A percentile compares a stretch with the other conserved stretches of the same genome.
These are phyloP conservation scores for Cremastobaeus sp. DNA, from an alignment of 2,888 invertebrate species.

Conservation along the genomic window DNA sequence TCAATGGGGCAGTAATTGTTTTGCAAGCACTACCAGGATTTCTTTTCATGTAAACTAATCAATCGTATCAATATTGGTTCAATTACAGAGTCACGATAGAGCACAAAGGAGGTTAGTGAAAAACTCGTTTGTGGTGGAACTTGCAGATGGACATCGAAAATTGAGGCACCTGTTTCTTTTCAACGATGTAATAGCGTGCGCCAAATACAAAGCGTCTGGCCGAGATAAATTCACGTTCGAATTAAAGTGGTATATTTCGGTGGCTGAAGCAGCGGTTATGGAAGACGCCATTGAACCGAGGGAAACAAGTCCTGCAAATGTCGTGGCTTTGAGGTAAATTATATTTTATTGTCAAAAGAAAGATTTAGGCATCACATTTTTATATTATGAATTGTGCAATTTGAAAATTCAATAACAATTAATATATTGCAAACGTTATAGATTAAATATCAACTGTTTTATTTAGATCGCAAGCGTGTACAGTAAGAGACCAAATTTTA, in stretches of 20 bases:
- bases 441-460: neutral
- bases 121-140: slow-evolving; percentile 95
- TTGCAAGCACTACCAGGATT: neutral
- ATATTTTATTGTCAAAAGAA: neutral
- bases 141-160: slow-evolving; percentile 92
- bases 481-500: slow-evolving; percentile 90
- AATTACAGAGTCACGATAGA: slow-evolving; percentile 85
- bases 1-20: neutral
- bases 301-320: slow-evolving; percentile 89
- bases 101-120: slow-evolving; percentile 93
- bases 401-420: too few species aligned
- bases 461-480: slow-evolving; percentile 87
- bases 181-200: slow-evolving; percentile 96
- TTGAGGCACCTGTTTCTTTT: slow-evolving; percentile 95
- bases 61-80: slow-evolving; percentile 10
- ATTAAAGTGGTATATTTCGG: slow-evolving; percentile 94
- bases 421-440: neutral
- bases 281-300: slow-evolving; percentile 85
- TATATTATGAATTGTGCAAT: too few species aligned
- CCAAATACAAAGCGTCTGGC: slow-evolving; percentile 93
- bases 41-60: slow-evolving; percentile 1
- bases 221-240: slow-evolving; percentile 94
- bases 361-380: too few species aligned
- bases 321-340: slow-evolving; percentile 84
- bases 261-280: slow-evolving; percentile 88